These are phyloP conservation scores for Lophius americanus DNA, from an alignment of 2,797 vertebrate species.

Conservation along the genomic window DNA sequence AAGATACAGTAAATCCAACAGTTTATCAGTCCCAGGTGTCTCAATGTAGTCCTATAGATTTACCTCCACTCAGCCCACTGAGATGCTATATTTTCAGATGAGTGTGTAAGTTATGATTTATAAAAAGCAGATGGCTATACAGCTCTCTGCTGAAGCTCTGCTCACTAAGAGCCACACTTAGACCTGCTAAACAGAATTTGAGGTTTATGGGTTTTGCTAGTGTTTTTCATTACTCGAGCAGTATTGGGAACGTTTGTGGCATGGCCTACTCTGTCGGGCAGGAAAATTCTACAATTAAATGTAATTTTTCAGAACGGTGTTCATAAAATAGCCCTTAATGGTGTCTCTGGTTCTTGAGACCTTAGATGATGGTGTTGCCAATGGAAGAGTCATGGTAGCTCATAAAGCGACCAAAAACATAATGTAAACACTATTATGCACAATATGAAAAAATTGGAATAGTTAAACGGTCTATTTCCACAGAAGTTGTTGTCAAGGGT, in stretches of 20 bases:
- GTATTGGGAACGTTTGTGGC: constrained; percentile 55
- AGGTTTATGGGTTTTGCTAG: constrained; percentile 68
- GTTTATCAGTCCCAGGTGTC: no score
- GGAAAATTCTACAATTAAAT: constrained; percentile 46
- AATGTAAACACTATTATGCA: constrained; percentile 23
- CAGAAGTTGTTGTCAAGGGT: constrained; percentile 14
- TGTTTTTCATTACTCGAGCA: constrained; percentile 43
- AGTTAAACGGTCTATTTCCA: constrained; percentile 5
- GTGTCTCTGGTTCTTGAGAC: constrained; percentile 19
- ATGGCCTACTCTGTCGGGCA: constrained; percentile 20
- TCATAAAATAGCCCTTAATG: constrained; percentile 1
- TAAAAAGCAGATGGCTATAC: constrained; percentile 41
- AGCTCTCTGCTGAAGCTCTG: constrained; percentile 37
- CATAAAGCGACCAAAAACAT: background rate
- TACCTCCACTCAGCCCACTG: constrained; percentile 15
- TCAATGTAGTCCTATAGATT: background rate
- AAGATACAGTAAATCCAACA: no score
- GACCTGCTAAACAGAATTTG: constrained; percentile 48
- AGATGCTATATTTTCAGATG: constrained; percentile 33
- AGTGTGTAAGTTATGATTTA: constrained; percentile 45
- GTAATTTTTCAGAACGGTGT: constrained; percentile 27
- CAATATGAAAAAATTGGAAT: constrained; percentile 11
- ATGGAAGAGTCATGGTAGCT: constrained; percentile 15
- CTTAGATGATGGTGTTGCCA: background rate
- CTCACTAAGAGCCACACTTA: constrained; percentile 49